A percentile compares a stretch with the other conserved stretches of the same genome.
phyloP scores from a whole-genome alignment of 53 echinoderm and acorn worm species.

The Luidia sarsii region DNA sequence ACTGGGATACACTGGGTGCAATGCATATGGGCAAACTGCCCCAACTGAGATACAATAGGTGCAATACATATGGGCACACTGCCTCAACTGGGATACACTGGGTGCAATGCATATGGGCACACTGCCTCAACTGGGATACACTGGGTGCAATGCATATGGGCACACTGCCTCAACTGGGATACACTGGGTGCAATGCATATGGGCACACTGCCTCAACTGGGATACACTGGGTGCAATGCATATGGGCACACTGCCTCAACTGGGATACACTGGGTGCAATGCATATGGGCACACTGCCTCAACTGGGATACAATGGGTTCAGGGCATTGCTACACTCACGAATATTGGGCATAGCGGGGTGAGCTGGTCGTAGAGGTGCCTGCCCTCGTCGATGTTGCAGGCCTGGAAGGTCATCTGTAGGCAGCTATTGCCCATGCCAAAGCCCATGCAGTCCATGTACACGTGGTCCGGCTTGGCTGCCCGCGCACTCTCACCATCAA shows the following conservation, averaged over 20 bases:
- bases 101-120: too few species aligned
- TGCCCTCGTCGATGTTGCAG: slow-evolving; percentile 80
- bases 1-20: not conserved
- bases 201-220: not conserved
- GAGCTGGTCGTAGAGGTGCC: slow-evolving; percentile 89
- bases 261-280: too few species aligned
- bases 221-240: too few species aligned
- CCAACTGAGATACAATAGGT: not conserved
- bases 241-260: not conserved
- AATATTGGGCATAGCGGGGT: slow-evolving; percentile 85
- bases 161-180: not conserved
- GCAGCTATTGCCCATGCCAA: slow-evolving; percentile 90
- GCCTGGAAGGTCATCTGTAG: slow-evolving; percentile 97
- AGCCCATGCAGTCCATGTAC: slow-evolving; percentile 97
- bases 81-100: not conserved
- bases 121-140: not conserved
- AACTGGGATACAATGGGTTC: not conserved
- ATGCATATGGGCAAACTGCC: too few species aligned
- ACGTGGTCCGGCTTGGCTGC: slow-evolving; percentile 90
- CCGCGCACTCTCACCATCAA: slow-evolving; percentile 77
- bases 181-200: too few species aligned
- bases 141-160: too few species aligned
- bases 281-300: too few species aligned
- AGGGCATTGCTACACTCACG: slow-evolving; percentile 55
- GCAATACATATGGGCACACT: too few species aligned